Evolutionary conservation across 1,140 invertebrate genomes (phyloP).

Genomic region (Carcinoscorpius rotundicauda): DNA sequence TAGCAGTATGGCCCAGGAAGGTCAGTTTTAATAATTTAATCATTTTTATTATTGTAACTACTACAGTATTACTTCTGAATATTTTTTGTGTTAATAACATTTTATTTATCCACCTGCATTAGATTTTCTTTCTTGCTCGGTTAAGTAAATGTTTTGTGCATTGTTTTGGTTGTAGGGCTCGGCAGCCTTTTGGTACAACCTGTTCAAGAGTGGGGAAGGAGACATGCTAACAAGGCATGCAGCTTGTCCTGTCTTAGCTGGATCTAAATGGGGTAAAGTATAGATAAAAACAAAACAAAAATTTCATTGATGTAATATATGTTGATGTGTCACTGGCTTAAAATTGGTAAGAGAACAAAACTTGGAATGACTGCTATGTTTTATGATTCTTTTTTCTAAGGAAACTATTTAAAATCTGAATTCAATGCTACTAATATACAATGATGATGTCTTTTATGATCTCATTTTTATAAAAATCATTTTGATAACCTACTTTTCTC

Average conservation of each 20-base stretch:
- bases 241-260: constrained; percentile 40
- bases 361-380: not conserved
- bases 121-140: no score
- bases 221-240: constrained; percentile 38
- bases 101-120: no score
- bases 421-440: constrained; percentile 14
- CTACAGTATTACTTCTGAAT: no score
- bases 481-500: not conserved
- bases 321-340: no score
- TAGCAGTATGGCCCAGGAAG: constrained; percentile 74
- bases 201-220: constrained; percentile 34
- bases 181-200: constrained; percentile 39
- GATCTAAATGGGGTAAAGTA: constrained; percentile 40
- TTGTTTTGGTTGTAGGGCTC: constrained; percentile 12
- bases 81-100: no score
- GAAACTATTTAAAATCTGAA: constrained; percentile 8
- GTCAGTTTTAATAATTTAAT: constrained; percentile 21
- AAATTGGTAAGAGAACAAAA: no score
- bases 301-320: no score
- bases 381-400: not conserved
- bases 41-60: no score
- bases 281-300: no score
- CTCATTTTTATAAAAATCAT: not conserved
- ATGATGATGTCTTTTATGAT: not conserved
- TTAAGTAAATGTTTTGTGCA: no score